Base-by-base conservation (phyloP, 2,888 invertebrate species). In the Himalopsyche japonica region DNA sequence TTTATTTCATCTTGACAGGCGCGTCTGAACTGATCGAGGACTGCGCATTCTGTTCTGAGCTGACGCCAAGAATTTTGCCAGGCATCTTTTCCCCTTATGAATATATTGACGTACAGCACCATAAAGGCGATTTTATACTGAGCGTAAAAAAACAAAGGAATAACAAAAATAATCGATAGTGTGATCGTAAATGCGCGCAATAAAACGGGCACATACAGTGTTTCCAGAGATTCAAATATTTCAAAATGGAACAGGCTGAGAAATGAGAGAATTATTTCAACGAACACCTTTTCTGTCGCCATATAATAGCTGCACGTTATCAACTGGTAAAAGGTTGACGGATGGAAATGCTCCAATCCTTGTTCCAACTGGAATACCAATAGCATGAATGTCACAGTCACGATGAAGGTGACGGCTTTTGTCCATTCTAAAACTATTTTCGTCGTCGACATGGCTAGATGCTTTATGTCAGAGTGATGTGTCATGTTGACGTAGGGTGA, bases 401-500 rank as follows among this genome's bases (percentile, higher is more conserved):
- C 95, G 43, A 95, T 93, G 88, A 96, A 96, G 0, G 96, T 96
- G 79, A 96, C 94, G 0, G 96, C 96, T 90, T 96, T 96, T 20
- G 96, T 96, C 95, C 96, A 96, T 89, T 96, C 96, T 81, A 96
- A 91, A 10, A 96, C 96, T 83, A 96, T 94, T 90, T 96, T 96
- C 0, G 96, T 96, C 0, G 96, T 95, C 4, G 96, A 95, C 95
- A 96, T 95, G 43, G 96, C 96, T 82, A 96, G 93, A 89, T 96
- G 96, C 88, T 95, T 95, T 84, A 96, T 94, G 87, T 94, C 94
- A 32, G 95, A 95, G 89, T 95, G 94, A 64, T 95, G 94, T 0
- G 95, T 94, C 88, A 96, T 93, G 88, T 95, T 94, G 27, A 96
- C 95, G 88, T 95, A 95, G 0, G 95, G 94, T 0, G 95, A 95